phyloP scores from a whole-genome alignment of 2,797 vertebrate species.

The Malurus splendens region DNA sequence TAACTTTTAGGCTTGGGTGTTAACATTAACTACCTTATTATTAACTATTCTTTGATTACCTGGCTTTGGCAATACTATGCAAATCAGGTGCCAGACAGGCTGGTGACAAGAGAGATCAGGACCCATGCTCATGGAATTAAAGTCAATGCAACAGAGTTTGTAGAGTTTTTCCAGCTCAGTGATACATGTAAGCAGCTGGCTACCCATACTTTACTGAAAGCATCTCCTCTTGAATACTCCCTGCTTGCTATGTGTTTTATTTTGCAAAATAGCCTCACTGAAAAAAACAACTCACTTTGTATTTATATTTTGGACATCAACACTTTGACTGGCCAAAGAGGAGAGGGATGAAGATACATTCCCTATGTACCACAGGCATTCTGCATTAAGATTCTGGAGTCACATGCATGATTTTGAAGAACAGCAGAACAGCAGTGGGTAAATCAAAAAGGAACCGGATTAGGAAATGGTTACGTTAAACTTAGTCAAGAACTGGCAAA shows the following conservation, averaged over 20 bases:
- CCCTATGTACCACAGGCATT: background rate
- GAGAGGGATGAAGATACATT: background rate
- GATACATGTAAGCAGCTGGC: background rate
- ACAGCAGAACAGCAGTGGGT: background rate
- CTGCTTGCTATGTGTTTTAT: background rate
- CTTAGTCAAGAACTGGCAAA: background rate
- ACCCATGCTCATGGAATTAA: accelerated
- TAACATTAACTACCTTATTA: background rate
- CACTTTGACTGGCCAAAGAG: background rate
- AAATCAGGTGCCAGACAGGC: background rate
- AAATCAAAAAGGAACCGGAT: background rate
- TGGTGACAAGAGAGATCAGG: background rate
- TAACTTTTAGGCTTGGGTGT: background rate
- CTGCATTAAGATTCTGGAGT: background rate
- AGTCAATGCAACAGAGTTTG: background rate
- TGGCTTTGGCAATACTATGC: background rate
- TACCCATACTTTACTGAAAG: background rate
- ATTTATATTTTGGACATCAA: background rate
- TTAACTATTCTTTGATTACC: background rate
- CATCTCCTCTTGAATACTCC: background rate
- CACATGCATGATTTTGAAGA: background rate
- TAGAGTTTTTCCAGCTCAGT: background rate
- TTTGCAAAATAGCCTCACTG: accelerated
- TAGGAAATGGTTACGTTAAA: background rate
- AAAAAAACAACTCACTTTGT: background rate